Evolutionary conservation across 2,113 vertebrate genomes (phyloP).

Genomic region (Nestor notabilis): DNA sequence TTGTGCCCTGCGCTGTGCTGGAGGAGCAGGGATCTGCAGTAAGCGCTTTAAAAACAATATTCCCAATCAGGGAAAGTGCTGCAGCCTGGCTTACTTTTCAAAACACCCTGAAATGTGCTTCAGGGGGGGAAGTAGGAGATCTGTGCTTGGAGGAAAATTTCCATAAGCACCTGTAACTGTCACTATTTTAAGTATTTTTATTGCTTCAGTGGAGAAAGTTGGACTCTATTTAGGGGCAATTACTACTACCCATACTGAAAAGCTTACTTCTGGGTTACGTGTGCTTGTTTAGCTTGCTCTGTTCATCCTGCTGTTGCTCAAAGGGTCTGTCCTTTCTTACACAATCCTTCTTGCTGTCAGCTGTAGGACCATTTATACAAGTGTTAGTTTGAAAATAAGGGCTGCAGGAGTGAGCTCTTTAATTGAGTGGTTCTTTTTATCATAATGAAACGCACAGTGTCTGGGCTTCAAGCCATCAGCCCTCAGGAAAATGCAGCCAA

Average conservation of each 20-base stretch:
- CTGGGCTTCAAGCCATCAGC: slow-evolving; percentile 48
- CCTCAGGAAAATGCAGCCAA: slow-evolving; percentile 5
- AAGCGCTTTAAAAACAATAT: slow-evolving; percentile 17
- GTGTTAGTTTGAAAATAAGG: slow-evolving; percentile 13
- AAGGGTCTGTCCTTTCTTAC: background rate
- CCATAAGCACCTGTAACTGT: background rate
- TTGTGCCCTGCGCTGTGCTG: background rate
- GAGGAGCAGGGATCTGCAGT: slow-evolving; percentile 4
- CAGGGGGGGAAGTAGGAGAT: slow-evolving; percentile 28
- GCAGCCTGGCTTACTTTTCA: slow-evolving; percentile 31
- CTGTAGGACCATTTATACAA: background rate
- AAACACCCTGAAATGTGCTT: background rate
- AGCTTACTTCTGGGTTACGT: background rate
- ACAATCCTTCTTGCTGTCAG: background rate
- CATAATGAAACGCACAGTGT: slow-evolving; percentile 22
- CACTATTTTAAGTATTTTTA: slow-evolving; percentile 26
- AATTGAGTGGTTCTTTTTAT: slow-evolving; percentile 32
- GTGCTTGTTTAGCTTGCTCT: background rate
- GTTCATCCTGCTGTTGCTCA: background rate
- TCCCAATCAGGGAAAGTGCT: slow-evolving; percentile 35
- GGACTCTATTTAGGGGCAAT: background rate
- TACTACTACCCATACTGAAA: background rate
- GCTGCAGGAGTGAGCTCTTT: slow-evolving; percentile 4
- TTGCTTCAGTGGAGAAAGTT: background rate
- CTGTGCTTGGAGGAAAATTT: slow-evolving; percentile 9